Evolutionary conservation across 2,113 vertebrate species (phyloP).

Genomic region (Vimba vimba): DNA sequence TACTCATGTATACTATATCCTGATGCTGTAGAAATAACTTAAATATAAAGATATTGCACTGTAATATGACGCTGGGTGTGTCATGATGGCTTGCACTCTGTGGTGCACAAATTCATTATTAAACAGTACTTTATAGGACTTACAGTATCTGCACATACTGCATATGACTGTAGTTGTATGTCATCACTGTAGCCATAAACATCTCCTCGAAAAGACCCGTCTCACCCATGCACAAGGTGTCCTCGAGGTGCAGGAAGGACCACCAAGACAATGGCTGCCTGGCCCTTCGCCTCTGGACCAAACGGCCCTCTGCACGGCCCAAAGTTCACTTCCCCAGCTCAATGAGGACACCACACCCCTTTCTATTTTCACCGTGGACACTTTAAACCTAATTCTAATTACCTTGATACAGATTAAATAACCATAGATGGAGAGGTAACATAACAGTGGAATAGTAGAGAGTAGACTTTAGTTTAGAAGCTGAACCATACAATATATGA

Average conservation of each 20-base stretch:
- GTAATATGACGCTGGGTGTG: not conserved
- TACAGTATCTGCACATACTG: no score
- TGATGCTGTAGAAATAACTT: not conserved
- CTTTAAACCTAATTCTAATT: not conserved
- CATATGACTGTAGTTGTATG: not conserved
- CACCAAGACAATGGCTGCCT: not conserved
- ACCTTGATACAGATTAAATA: not conserved
- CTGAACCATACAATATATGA: not conserved
- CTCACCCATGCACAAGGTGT: not conserved
- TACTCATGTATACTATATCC: not conserved
- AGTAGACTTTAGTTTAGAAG: not conserved
- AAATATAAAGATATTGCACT: not conserved
- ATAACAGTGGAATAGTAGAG: not conserved
- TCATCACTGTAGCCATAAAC: not conserved
- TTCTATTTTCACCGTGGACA: constrained; percentile 19
- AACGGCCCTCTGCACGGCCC: not conserved
- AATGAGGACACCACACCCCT: not conserved
- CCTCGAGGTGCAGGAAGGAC: not conserved
- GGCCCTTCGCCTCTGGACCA: constrained; percentile 1
- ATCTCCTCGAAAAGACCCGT: not conserved
- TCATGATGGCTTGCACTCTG: not conserved
- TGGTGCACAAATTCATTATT: not conserved
- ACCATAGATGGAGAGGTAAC: not conserved
- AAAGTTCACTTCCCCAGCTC: not conserved
- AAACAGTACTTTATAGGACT: not conserved